Base-by-base conservation (phyloP, 2,888 invertebrate genomes). In the Agrilus mali region DNA sequence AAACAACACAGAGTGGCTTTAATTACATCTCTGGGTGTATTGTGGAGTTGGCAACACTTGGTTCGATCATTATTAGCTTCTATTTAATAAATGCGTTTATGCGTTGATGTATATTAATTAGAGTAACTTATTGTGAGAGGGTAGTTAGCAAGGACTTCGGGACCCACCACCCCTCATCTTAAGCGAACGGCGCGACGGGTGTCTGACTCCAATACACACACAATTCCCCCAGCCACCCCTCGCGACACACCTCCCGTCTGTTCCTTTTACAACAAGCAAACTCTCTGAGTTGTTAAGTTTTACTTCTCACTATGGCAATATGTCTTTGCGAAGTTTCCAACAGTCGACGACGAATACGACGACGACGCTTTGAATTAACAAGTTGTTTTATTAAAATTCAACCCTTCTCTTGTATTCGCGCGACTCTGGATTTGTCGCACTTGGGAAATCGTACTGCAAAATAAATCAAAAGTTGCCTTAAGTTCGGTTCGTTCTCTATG, bases 101-200 rank as follows among this genome's bases (percentile, higher is more conserved):
- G 65, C 63, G 60, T 64, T 65, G 65, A 65, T 67, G 65, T 67
- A 63, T 65, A 67, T 67, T 67, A 67, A 67, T 67, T 66, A 65
- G 63, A 52, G 58, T 61, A 64, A 63, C 60, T 64, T 63, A 64
- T 64, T 62, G 59, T 59, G 57, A 50, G 47, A 50, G 52, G 53
- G 50, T 49, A 49, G 49, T 43, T 46, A 41, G 27, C 42, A 33
- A 45, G 43, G 42, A 33, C 10, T 41, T 35, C 33, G 33, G 40
- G 17, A 36, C 32, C 33, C 44, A 36, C 32, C 47, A 38, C 36
- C 38, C 27, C 17, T 37, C 38, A 40, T 38, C 33, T 44, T 43
- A n/a, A 36, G 32, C 38, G 38, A 37, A 27, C 31, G 16, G 31
- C 33, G 27, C 27, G 27, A 27, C 27, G 27, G 27, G 27, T 27